A percentile compares a stretch with the other conserved stretches of the same genome.
phyloP scores from a whole-genome alignment of 1,140 invertebrate species.

The Myzus persicae region DNA sequence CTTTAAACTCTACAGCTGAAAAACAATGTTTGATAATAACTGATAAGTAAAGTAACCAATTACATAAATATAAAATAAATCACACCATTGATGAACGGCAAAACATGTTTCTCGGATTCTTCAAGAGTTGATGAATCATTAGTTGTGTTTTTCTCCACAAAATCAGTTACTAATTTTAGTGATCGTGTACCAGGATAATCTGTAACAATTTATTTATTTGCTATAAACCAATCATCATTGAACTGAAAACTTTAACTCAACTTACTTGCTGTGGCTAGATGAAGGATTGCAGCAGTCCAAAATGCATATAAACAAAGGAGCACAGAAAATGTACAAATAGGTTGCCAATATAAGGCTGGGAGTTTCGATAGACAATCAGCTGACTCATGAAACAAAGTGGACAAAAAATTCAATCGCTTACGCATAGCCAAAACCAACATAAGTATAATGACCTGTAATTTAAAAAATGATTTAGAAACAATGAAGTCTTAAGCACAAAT shows the following conservation, averaged over 20 bases:
- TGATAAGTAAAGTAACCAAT: not conserved
- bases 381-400: conserved; percentile 86
- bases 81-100: conserved; percentile 34
- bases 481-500: not conserved
- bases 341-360: conserved; percentile 87
- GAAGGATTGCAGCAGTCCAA: conserved; percentile 83
- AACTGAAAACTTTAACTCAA: conserved; percentile 59
- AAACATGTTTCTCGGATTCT: not conserved
- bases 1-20: conserved; percentile 72
- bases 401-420: conserved; percentile 80
- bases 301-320: conserved; percentile 82
- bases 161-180: conserved; percentile 64
- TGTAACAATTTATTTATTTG: conserved; percentile 61
- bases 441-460: conserved; percentile 77
- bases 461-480: conserved; percentile 38
- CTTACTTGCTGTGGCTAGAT: conserved; percentile 76
- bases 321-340: conserved; percentile 83
- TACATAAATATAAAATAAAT: not conserved
- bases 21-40: not conserved
- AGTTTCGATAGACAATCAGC: conserved; percentile 83
- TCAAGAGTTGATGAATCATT: conserved; percentile 2
- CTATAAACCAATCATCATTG: not conserved
- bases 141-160: not conserved
- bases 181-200: conserved; percentile 67
- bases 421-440: conserved; percentile 81